Conservation (phyloP, 2,113 vertebrate species). For the Hoplias malabaricus region DNA sequence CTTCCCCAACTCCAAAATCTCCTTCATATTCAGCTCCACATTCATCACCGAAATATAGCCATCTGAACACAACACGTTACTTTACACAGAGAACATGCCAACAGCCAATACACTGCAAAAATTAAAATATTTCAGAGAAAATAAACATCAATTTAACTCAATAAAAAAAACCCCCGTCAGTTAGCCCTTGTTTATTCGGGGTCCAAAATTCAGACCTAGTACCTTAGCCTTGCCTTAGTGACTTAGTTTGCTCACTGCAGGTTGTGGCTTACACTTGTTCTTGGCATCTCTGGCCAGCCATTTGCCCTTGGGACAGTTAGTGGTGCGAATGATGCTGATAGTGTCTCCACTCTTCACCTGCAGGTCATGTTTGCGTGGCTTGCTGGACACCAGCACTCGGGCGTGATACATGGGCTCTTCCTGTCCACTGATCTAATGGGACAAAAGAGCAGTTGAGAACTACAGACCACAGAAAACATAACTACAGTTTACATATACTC, state of each 20-base stretch:
- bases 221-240: no score
- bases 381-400: constrained; percentile 58
- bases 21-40: constrained; percentile 69
- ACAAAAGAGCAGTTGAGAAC: background rate
- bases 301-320: constrained; percentile 65
- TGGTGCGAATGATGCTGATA: constrained; percentile 65
- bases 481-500: background rate
- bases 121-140: no score
- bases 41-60: constrained; percentile 68
- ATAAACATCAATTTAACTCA: no score
- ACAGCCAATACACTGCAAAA: no score
- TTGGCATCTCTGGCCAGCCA: constrained; percentile 67
- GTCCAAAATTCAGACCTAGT: no score
- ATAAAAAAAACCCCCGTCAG: no score
- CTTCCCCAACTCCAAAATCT: constrained; percentile 69
- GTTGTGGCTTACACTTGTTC: constrained; percentile 81
- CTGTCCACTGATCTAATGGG: constrained; percentile 69
- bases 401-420: constrained; percentile 67
- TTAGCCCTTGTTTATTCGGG: no score
- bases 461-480: no score
- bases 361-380: constrained; percentile 63
- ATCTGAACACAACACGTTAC: constrained; percentile 64
- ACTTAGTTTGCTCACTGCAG: no score
- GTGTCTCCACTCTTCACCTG: constrained; percentile 68
- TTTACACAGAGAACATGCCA: no score